Conservation (phyloP, 2,888 invertebrate species). For the Callyntrura sp. region DNA sequence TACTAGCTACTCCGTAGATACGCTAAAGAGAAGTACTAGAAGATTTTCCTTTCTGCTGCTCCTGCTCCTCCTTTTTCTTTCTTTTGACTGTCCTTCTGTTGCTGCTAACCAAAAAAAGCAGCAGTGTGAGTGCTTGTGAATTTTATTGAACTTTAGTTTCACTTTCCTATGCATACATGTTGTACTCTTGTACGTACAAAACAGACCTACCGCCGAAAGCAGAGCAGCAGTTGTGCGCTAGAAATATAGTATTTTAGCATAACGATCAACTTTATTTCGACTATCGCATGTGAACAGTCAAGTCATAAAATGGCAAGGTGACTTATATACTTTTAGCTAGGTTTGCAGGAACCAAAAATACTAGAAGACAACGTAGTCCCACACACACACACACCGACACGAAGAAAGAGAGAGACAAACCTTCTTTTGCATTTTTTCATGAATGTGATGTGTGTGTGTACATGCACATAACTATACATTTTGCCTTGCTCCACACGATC, state of each 20-base stretch:
- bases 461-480: not conserved
- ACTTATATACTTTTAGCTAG: constrained; percentile 44
- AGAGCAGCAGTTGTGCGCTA: constrained; percentile 16
- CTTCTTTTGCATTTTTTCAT: constrained; percentile 26
- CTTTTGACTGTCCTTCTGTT: constrained; percentile 38
- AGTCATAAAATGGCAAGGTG: constrained; percentile 71
- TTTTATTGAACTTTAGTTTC: constrained; percentile 74
- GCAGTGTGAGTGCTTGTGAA: constrained; percentile 47
- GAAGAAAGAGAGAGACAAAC: too few species aligned
- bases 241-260: constrained; percentile 68
- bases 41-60: not conserved
- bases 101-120: constrained; percentile 22
- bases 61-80: not conserved
- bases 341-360: too few species aligned
- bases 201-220: too few species aligned
- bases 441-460: not conserved
- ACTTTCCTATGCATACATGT: constrained; percentile 13
- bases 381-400: too few species aligned
- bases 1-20: too few species aligned
- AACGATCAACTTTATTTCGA: constrained; percentile 69
- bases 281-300: constrained; percentile 69
- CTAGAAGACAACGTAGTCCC: too few species aligned
- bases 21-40: too few species aligned
- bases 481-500: not conserved
- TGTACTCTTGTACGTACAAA: not conserved